Evolutionary conservation across 2,888 invertebrate genomes (phyloP), one percentile per base, ranked within the genome.

Genomic region (Dione vanillae): DNA sequence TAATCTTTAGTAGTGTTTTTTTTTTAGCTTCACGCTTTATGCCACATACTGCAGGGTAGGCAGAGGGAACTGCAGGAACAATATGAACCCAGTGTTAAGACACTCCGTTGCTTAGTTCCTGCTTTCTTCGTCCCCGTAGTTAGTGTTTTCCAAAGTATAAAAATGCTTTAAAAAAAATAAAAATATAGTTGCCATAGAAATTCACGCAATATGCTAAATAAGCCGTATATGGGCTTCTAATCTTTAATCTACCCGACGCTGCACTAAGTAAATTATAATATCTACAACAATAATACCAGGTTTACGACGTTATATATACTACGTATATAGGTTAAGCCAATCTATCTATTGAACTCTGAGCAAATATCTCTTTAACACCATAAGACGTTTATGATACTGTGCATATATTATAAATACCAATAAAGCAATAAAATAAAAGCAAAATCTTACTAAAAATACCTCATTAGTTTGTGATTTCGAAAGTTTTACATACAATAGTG

Each of bases 171-270:
- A 9, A 40, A 19, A 37, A 64, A 40, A 27, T 41, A 61, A 61
- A 61, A 27, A 1, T 43, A 41, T 41, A 61, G 43, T 2, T 41
- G 40, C 58, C 59, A 20, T 14, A 35, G 35, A 35, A 52, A 43
- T 62, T 49, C 58, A 59, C 62, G 61, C 49, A 37, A 58, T 52
- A 52, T 43, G 61, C 35, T 10, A 43, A 37, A 43, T 62, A 52
- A 51, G 62, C 61, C 68, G 43, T 52, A 62, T 62, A 68, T 68
- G 61, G 51, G 67, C 61, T 68, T 68, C 61, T 68, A 68, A 68
- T 67, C 59, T 43, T n/a, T 35, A 49, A 67, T 67, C 41, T 51
- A 43, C 41, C 43, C 14, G 64, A 47, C 35, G 64, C 37, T 51
- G 49, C 59, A 43, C 35, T 61, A 45, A 49, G 49, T 64, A 64